Percentiles rank a stretch among this genome's conserved stretches.
phyloP scores from a whole-genome alignment of 2,797 vertebrate species.

The Echiichthys vipera region DNA sequence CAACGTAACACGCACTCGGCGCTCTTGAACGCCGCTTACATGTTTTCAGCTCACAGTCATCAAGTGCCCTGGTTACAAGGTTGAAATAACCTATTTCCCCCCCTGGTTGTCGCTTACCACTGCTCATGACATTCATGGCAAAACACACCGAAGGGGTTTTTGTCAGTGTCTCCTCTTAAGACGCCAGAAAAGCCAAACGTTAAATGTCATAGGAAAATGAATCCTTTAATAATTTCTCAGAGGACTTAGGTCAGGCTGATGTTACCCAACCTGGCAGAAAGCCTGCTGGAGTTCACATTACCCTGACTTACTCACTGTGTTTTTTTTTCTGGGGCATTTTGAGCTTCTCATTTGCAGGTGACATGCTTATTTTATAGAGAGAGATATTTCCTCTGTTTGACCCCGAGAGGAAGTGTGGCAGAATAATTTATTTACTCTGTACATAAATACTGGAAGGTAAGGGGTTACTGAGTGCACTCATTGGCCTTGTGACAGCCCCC shows the following conservation, averaged over 20 bases:
- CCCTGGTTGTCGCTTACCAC: neutral
- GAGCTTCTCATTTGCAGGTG: slow-evolving; percentile 24
- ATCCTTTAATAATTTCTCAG: slow-evolving; percentile 55
- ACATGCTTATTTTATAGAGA: neutral
- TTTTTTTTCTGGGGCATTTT: slow-evolving; percentile 2
- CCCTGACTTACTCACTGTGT: slow-evolving; percentile 31
- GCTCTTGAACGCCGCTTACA: slow-evolving; percentile 65
- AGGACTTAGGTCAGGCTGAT: slow-evolving; percentile 53
- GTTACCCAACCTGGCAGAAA: slow-evolving; percentile 61
- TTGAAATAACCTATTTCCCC: slow-evolving; percentile 64
- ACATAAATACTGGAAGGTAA: slow-evolving; percentile 29
- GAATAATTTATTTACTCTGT: slow-evolving; percentile 36
- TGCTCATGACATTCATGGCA: slow-evolving; percentile 50
- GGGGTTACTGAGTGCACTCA: slow-evolving; percentile 42
- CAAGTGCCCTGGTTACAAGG: slow-evolving; percentile 64
- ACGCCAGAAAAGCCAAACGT: slow-evolving; percentile 27
- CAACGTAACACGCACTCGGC: neutral
- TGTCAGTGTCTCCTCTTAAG: slow-evolving; percentile 20
- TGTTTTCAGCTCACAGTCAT: slow-evolving; percentile 62
- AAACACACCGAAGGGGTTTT: slow-evolving; percentile 34
- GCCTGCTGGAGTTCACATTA: slow-evolving; percentile 48
- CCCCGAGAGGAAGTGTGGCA: slow-evolving; percentile 9
- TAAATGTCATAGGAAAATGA: slow-evolving; percentile 43
- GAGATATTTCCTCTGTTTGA: slow-evolving; percentile 16
- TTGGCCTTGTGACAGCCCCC: too few relatives aligned